A percentile compares a stretch with the other conserved stretches of the same genome.
Evolutionary conservation across 2,797 vertebrate genomes (phyloP).

Genomic region (Sorex maritimensis): DNA sequence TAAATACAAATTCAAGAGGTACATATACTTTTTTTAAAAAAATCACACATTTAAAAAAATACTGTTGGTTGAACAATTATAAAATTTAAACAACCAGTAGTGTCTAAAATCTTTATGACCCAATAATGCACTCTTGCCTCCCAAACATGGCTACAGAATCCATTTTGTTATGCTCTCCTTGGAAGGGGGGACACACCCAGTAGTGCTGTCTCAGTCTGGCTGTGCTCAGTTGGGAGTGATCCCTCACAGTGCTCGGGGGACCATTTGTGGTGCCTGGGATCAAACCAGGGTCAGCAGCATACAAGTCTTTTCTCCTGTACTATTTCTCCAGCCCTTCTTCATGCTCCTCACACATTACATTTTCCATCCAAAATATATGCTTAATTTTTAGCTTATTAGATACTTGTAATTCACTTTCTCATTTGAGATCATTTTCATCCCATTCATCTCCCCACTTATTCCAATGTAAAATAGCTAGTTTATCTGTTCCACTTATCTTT

Average conservation of each 20-base stretch:
- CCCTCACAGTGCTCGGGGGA: too few species aligned
- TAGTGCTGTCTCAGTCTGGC: too few species aligned
- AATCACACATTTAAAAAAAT: constrained; percentile 27
- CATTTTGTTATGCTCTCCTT: too few species aligned
- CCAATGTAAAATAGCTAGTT: constrained; percentile 2
- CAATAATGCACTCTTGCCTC: neutral
- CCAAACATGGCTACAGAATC: neutral
- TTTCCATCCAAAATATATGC: too few species aligned
- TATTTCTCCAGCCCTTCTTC: too few species aligned
- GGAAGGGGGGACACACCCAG: too few species aligned
- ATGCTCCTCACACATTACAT: too few species aligned
- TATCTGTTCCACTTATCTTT: constrained; percentile 46
- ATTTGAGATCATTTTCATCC: constrained; percentile 42
- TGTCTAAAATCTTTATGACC: constrained; percentile 34
- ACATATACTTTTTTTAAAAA: constrained; percentile 14
- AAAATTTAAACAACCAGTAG: constrained; percentile 62
- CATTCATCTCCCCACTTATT: constrained; percentile 44
- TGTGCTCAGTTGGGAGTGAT: too few species aligned
- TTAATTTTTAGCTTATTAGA: constrained; percentile 41
- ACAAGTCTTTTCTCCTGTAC: too few species aligned
- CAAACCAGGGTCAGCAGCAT: too few species aligned
- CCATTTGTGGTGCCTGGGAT: too few species aligned
- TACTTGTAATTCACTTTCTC: constrained; percentile 19
- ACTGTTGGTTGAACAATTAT: neutral
- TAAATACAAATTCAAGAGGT: constrained; percentile 51